Conservation (phyloP, 2,113 vertebrate species). For the Equus przewalskii region DNA sequence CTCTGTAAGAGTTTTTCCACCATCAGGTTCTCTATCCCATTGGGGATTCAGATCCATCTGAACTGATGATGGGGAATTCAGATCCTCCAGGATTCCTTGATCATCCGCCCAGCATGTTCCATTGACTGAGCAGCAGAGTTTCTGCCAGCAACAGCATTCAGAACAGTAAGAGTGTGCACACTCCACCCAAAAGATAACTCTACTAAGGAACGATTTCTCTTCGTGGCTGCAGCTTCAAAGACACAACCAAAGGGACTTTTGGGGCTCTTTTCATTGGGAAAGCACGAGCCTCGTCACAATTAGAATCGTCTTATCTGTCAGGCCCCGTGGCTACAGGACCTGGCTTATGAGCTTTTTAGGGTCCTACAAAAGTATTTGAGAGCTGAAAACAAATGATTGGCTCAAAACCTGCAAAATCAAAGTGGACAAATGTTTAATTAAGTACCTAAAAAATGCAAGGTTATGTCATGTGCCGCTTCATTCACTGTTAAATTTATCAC, state of each 20-base stretch:
- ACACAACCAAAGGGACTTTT: too few species aligned
- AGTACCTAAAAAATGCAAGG: neutral
- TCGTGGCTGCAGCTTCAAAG: neutral
- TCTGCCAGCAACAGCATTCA: neutral
- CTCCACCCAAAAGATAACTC: accelerated
- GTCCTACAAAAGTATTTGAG: neutral
- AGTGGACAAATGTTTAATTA: neutral
- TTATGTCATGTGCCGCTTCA: neutral
- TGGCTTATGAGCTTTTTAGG: neutral
- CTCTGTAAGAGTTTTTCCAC: neutral
- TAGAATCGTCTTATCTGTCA: neutral
- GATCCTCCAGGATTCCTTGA: neutral
- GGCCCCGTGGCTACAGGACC: neutral
- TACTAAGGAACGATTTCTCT: neutral
- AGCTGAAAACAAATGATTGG: neutral
- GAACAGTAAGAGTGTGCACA: neutral
- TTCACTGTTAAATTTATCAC: neutral
- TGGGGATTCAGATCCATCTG: neutral
- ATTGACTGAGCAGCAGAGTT: accelerated
- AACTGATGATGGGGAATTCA: neutral
- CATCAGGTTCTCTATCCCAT: too few species aligned
- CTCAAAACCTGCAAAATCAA: neutral
- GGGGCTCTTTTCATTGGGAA: neutral
- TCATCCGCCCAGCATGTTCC: neutral
- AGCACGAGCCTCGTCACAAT: too few species aligned